Evolutionary conservation across 2,113 vertebrate species (phyloP), one percentile per base, ranked within the genome.

Genomic region (Heterotilapia buettikoferi): DNA sequence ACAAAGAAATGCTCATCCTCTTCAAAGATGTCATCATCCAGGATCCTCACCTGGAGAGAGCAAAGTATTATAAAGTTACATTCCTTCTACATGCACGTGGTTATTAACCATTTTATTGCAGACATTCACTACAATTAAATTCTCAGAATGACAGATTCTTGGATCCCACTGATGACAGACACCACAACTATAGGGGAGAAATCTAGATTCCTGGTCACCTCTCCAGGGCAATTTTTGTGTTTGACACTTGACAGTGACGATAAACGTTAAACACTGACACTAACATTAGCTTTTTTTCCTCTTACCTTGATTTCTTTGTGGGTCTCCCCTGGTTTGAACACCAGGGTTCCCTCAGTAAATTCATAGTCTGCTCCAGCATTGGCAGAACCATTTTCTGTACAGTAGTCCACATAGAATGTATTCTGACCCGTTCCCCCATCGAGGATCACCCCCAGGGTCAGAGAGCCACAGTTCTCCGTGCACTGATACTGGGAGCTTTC

Each of bases 1-100:
- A 99, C 97, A 85, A 98, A 98, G 96, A 99, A 99, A 89, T 99
- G 98, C 88, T 99, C 98, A 2, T 99, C 98, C 88, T 99, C 98
- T 93, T 99, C 98, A 26, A 99, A 99, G 93, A 99, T 97, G 86
- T 99, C 98, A 1, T 99, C 98, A 66, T 99, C 98, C 78, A 99
- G 97, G 90, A 99, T 99, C 18, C 96, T 97, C 26, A 99, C 97
- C 94, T 97, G 50, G 9, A 86, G 16, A 85, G 43, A n/a, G 80
- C 7, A 94, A 29, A 38, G 29, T 9, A 68, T 29, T 21, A 14
- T 21, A 47, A 4, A 8, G 19, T 87, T 11, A 82, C 7, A 6
- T 36, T 43, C 38, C 7, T 80, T 6, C 31, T 21, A 6, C n/a
- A 59, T 6, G 4, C 0, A 52, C 5, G 13, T 4, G 3, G 5